Base-by-base conservation (phyloP, 2,797 vertebrate species). In the Cygnus olor region DNA sequence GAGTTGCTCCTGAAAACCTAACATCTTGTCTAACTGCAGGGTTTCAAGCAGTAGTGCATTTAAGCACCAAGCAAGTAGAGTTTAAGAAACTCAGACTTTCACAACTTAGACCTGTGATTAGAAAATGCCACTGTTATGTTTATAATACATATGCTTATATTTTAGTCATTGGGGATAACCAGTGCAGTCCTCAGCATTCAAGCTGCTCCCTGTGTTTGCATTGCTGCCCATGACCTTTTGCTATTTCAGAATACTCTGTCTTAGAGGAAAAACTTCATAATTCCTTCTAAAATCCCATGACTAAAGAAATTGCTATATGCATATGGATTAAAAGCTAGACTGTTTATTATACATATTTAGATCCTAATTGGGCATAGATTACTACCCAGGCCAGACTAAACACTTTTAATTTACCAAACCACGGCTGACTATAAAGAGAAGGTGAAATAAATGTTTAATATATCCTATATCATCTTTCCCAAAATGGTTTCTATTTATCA, bases 371-470 rank as follows among this genome's bases (percentile, higher is more conserved):
- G 86, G 80, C 84, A 57, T 76, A 94, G 81, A 93, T 95, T 94
- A 91, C 60, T 74, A 79, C 58, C 51, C 88, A 89, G 79, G 79
- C 88, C 76, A 85, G 69, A 85, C 76, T 88, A 96, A 96, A 95
- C 57, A 90, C 44, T 95, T 95, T 63, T 81, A 95, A 95, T 96
- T 90, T 93, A 85, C 63, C 34, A 61, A 87, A 91, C 61, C 61
- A 72, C 24, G 76, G 72, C 49, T 63, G 45, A 60, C 66, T 85
- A 70, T 85, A 85, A 95, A 88, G 78, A 91, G 68, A 47, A 54
- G 21, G 30, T 80, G 92, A 95, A 94, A 95, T 92, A 95, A 92
- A 95, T 94, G 92, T 94, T 96, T 90, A 94, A 88, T 96, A 92
- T 93, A 88, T 87, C 84, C 84, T 88, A 88, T 95, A 93, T 94